Base-by-base conservation (phyloP, 1,140 invertebrate genomes). In the Neodiprion virginianus region DNA sequence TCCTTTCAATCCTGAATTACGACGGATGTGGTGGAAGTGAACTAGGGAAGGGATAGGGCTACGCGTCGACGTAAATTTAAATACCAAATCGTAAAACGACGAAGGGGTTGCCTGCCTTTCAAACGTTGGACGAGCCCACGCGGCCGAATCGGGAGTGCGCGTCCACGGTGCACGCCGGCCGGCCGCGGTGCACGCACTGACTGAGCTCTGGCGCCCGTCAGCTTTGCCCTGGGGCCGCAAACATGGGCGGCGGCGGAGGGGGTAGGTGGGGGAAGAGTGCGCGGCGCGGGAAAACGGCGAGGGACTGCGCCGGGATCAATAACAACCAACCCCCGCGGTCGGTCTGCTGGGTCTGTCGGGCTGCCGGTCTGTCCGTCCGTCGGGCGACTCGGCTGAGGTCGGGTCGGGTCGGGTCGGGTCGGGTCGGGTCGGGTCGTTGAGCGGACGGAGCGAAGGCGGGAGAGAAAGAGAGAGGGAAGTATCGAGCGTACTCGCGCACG, bases 141-240 rank as follows among this genome's bases (percentile, higher is more conserved):
- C 68, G 65, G 66, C 61, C 72, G 50, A 49, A 67, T 74, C 71
- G 69, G 67, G 70, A 69, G 69, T 71, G 50, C 71, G 71, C 74
- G 76, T 72, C 75, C 66, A 79, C 78, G 76, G 79, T 82, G 80
- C 82, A 79, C 79, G 81, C 84, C 85, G 82, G 83, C 83, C 84
- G 84, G 84, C 80, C 80, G 84, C 81, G 82, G 75, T 80, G 77
- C 83, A 81, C 80, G 79, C 84, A 86, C 85, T 86, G 84, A 83
- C 65, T 48, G 67, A 72, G n/a, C 53, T 61, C 53, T 61, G 53
- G 53, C 53, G 53, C 53, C 53, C 53, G 53, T 61, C 53, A 61
- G 53, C 53, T 61, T 8, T 61, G 11, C 53, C 53, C 53, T 61
- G 53, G 53, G 53, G 53, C 53, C n/a, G 8, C 53, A 61, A 61